Percentiles rank a stretch among this genome's conserved stretches.
These are phyloP conservation scores for Caenorhabditis angaria DNA, from an alignment of 2,888 invertebrate species.

Conservation along the genomic window DNA sequence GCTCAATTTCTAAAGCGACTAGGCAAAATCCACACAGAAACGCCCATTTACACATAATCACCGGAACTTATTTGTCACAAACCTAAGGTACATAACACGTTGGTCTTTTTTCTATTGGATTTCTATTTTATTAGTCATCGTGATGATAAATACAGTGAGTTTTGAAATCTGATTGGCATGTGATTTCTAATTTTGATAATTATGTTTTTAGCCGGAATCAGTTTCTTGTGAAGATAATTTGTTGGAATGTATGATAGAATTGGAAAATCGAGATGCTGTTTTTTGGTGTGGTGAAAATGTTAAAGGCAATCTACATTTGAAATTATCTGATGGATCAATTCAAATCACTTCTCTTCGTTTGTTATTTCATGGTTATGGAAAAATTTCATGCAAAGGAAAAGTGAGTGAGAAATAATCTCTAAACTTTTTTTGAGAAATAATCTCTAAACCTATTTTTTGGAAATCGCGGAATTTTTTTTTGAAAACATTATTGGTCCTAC, in stretches of 20 bases:
- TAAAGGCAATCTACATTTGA: slow-evolving; percentile 37
- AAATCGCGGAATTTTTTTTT: too few species aligned
- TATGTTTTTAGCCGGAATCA: slow-evolving; percentile 12
- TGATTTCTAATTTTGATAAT: neutral
- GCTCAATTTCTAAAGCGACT: too few species aligned
- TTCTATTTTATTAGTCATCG: neutral
- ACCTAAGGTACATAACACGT: slow-evolving; percentile 39
- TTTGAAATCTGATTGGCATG: neutral
- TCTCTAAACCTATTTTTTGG: neutral
- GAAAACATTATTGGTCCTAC: too few species aligned
- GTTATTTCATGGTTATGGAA: slow-evolving; percentile 42
- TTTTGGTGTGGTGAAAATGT: slow-evolving; percentile 45
- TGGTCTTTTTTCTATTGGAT: slow-evolving; percentile 13
- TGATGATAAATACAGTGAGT: slow-evolving; percentile 28
- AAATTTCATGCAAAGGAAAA: slow-evolving; percentile 40
- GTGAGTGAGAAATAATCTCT: slow-evolving; percentile 8
- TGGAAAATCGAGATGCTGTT: slow-evolving; percentile 33
- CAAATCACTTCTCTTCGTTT: slow-evolving; percentile 44
- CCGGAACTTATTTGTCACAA: slow-evolving; percentile 50
- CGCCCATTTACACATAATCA: slow-evolving; percentile 24
- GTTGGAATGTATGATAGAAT: slow-evolving; percentile 40
- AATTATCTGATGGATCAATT: slow-evolving; percentile 36
- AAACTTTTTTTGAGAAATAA: neutral
- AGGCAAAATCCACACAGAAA: too few species aligned
- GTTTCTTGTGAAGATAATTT: slow-evolving; percentile 41